Evolutionary conservation across 2,888 invertebrate species (phyloP), one percentile per base, ranked within the genome.

Genomic region (Nemotelus nigrinus): DNA sequence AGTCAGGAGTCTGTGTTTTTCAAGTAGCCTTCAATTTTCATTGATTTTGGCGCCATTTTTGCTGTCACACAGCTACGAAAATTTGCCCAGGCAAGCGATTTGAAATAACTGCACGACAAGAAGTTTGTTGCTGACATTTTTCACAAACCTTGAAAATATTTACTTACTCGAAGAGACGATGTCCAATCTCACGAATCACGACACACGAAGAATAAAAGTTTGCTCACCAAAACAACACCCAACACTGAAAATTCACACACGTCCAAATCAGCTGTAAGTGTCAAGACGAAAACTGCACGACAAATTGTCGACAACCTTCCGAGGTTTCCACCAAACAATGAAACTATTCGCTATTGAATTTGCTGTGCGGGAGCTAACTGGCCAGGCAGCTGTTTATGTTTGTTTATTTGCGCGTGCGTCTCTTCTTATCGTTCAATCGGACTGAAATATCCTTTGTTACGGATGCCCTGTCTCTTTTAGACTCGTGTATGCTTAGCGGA

Each of bases 21-120:
- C 70, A 50, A 55, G 3, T 41, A 70, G 55, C 43, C 44, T 10
- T 43, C 47, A 39, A 68, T 50, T 53, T 8, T 7, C 39, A 74
- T 50, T 74, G 74, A 63, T 60, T 48, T 74, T 74, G 57, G 74
- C 74, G 74, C 74, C 74, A 74, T 74, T 74, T 74, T 74, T 50
- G 48, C 74, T 74, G 74, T 74, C 74, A 74, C 8, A 39, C 48
- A 74, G 47, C 41, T 45, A 25, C 8, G 2, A 25, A 58, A 41
- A 5, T 39, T 7, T 50, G 50, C 6, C 50, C 50, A 50, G 50
- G 60, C 25, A 60, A 3, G 41, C 41, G 3, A 43, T 58, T 4
- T 4, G n/a, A 7, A 60, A 7, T 41, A 41, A 41, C 39, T 60
- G 7, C 39, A 43, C 7, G 39, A 3, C 41, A 10, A 3, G 4